Base-by-base conservation (phyloP, 1,140 invertebrate species). In the Drosophila ohnishii region DNA sequence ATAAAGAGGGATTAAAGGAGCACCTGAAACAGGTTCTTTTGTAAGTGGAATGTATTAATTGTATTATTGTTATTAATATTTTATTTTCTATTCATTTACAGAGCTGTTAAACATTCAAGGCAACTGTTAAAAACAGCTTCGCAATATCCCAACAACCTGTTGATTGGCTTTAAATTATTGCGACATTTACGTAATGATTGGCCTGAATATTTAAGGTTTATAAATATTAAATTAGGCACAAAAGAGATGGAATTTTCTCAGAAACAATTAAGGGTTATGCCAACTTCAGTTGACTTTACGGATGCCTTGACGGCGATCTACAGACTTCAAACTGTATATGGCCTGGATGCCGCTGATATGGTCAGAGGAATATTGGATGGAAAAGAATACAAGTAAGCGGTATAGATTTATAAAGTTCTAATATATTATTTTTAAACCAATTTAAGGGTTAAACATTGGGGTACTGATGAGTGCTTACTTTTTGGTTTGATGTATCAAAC, bases 241-340 rank as follows among this genome's bases (percentile, higher is more conserved):
- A 9, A 47, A 2, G 40, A 47, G 25, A 70, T 70, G 11, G 11
- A 2, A 9, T 4, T 16, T 34, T 70, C 40, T 1, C 10, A 56
- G 10, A 10, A 25, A 10, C 34, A 39, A 34, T 32, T 45, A n/a
- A 3, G 0, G 16, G 8, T 25, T 35, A 28, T n/a, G 3, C 66
- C 66, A 42, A 70, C 50, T 0, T 8, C 48, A 10, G 10, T 7
- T 3, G 66, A 70, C 8, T 70, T 70, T 39, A 30, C 9, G 4
- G 66, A 70, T 25, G 16, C 64, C 4, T n/a, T 70, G 3, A 28
- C 10, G 14, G 50, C 66, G 0, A 70, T 70, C 0, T 55, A 47
- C 19, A 70, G 10, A n/a, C 65, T 70, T 2, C 66, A 70, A 25
- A 45, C 11, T 0, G 34, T 70, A 16, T 70, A 70, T 35, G n/a